Evolutionary conservation across 2,113 vertebrate species (phyloP).

Genomic region (Trichechus manatus): DNA sequence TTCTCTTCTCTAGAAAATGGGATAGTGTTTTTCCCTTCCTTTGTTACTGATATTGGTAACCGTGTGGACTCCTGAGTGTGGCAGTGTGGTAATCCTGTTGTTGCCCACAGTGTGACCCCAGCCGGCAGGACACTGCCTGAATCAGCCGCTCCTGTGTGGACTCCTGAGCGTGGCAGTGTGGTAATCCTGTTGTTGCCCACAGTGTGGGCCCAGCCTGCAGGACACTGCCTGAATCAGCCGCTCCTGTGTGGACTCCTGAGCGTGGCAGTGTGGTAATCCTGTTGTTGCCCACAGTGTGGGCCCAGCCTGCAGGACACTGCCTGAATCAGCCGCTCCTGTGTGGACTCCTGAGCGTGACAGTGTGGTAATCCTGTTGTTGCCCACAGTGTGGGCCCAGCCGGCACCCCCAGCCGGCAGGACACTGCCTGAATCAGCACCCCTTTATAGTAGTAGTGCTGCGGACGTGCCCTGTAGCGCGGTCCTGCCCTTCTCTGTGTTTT

Average conservation of each 20-base stretch:
- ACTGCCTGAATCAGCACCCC: not conserved
- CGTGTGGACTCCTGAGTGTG: not conserved
- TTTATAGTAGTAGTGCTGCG: not conserved
- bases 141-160: not conserved
- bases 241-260: not conserved
- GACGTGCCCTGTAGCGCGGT: accelerated
- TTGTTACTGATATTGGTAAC: not conserved
- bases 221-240: not conserved
- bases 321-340: not conserved
- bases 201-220: not conserved
- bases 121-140: not conserved
- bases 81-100: not conserved
- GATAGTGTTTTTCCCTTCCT: not conserved
- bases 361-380: not conserved
- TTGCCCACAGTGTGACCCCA: not conserved
- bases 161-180: not conserved
- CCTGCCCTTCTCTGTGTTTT: not conserved
- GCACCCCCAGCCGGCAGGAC: too few species aligned
- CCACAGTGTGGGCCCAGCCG: not conserved
- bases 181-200: not conserved
- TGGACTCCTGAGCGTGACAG: not conserved
- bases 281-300: too few species aligned
- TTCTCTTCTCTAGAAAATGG: not conserved
- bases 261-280: not conserved
- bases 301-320: accelerated